These are phyloP conservation scores for Heliornis fulica DNA, from an alignment of 2,113 vertebrate species.

Conservation along the genomic window DNA sequence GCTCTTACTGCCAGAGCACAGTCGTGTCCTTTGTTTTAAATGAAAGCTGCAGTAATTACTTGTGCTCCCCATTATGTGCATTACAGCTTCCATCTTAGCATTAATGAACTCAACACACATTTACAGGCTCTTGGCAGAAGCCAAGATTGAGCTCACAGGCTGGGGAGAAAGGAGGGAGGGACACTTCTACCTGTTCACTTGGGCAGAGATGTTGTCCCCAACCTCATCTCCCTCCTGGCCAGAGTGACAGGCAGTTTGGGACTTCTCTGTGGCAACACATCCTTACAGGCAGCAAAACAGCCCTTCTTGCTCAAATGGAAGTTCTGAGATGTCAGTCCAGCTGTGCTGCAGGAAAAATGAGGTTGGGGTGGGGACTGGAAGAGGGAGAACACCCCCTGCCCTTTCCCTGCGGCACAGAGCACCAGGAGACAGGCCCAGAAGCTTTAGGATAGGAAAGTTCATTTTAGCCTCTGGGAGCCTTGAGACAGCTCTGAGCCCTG, in stretches of 20 bases:
- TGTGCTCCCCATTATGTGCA: not conserved
- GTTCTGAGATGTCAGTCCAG: not conserved
- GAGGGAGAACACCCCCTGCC: not conserved
- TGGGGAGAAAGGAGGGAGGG: fast-evolving
- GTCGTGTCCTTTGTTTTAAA: not conserved
- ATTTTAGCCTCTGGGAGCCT: not conserved
- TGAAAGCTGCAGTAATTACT: not conserved
- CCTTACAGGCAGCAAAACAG: not conserved
- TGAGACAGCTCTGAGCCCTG: not conserved
- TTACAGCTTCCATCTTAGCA: not conserved
- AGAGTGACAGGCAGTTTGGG: not conserved
- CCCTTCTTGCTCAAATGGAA: not conserved
- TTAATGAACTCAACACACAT: not conserved
- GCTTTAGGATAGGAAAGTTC: not conserved
- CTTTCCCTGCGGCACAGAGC: not conserved
- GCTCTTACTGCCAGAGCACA: not conserved
- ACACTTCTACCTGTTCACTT: not conserved
- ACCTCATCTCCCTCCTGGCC: not conserved
- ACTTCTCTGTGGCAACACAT: not conserved
- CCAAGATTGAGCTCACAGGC: not conserved
- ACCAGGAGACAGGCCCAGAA: not conserved
- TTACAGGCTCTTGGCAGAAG: not conserved
- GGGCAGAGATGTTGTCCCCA: not conserved
- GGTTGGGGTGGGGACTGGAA: not conserved
- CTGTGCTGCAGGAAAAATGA: not conserved